A percentile compares a stretch with the other conserved stretches of the same genome.
These are phyloP conservation scores for Glyptemys insculpta DNA, from an alignment of 2,797 vertebrate species.

Conservation along the genomic window DNA sequence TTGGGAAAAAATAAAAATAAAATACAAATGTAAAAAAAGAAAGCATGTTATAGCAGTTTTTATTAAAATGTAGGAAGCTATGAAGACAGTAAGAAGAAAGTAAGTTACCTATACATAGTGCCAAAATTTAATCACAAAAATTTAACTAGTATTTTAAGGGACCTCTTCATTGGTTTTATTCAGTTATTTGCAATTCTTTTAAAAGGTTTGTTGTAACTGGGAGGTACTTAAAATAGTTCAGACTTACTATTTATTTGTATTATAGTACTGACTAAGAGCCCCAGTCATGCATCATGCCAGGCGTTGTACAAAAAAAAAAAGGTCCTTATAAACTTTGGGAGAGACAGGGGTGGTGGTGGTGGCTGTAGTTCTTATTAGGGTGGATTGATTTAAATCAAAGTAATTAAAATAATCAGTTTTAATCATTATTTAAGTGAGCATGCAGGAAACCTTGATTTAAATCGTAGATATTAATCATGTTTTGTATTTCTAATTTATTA, in stretches of 20 bases:
- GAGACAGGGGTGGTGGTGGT: no score
- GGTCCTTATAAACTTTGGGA: not conserved
- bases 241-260: not conserved
- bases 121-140: not conserved
- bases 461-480: not conserved
- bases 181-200: accelerated
- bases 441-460: no score
- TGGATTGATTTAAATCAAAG: not conserved
- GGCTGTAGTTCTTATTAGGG: not conserved
- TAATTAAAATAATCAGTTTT: no score
- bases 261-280: not conserved
- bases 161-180: not conserved
- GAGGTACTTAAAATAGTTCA: not conserved
- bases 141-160: not conserved
- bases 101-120: not conserved
- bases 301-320: not conserved
- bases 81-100: not conserved
- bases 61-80: not conserved
- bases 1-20: not conserved
- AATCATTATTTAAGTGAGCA: no score
- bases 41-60: accelerated
- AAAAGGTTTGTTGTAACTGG: not conserved
- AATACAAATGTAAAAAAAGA: not conserved
- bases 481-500: not conserved
- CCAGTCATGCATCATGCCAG: not conserved